These are phyloP conservation scores for Stenchaetothrips biformis DNA, from an alignment of 2,888 invertebrate species.

Conservation along the genomic window DNA sequence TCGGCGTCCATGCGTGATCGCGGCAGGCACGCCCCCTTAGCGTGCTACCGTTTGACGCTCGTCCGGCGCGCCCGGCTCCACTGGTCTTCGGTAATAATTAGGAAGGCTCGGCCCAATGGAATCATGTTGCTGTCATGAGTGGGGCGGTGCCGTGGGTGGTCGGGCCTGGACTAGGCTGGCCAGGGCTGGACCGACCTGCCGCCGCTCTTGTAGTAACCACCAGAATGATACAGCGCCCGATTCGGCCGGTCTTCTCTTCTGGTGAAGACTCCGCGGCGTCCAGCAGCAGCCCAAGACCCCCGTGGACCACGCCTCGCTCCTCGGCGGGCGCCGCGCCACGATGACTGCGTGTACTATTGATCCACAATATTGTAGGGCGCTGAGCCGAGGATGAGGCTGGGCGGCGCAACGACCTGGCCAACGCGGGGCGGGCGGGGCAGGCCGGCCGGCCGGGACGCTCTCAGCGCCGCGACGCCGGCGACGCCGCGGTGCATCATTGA, in stretches of 20 bases:
- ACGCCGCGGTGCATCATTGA: background rate
- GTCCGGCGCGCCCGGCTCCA: background rate
- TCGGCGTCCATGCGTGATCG: background rate
- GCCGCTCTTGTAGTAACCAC: too few species aligned
- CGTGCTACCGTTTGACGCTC: slow-evolving; percentile 11
- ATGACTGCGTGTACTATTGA: too few species aligned
- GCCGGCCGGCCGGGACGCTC: background rate
- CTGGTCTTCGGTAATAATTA: slow-evolving; percentile 13
- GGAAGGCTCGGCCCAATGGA: background rate
- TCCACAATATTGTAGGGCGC: too few species aligned
- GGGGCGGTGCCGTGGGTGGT: background rate
- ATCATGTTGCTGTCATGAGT: slow-evolving; percentile 9
- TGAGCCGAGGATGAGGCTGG: background rate
- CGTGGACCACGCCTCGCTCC: too few species aligned
- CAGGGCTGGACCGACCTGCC: too few species aligned
- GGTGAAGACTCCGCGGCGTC: too few species aligned
- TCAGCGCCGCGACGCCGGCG: background rate
- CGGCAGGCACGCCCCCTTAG: background rate
- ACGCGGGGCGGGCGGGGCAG: background rate
- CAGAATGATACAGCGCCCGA: too few species aligned
- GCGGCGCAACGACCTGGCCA: background rate
- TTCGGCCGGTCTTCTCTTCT: too few species aligned
- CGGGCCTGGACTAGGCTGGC: background rate
- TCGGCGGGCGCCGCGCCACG: too few species aligned
- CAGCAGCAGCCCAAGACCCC: too few species aligned